Conservation (phyloP, 1,140 invertebrate genomes). For the Tetragnatha versicolor region DNA sequence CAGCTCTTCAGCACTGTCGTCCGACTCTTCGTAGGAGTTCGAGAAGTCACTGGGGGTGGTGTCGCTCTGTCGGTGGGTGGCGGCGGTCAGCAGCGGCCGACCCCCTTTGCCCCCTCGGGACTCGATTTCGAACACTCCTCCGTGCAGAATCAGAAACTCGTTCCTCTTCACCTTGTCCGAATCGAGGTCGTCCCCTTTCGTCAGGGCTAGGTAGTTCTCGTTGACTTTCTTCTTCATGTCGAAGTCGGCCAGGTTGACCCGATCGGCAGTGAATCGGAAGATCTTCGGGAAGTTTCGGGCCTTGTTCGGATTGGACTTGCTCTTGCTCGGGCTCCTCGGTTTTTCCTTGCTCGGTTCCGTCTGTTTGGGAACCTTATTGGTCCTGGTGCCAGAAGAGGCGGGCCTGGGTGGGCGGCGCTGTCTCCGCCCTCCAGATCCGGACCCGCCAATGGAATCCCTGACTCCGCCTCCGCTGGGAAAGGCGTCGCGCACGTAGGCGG, state of each 20-base stretch:
- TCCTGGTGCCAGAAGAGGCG: conserved; percentile 27
- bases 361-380: conserved; percentile 41
- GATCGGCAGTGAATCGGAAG: conserved; percentile 55
- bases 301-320: conserved; percentile 9
- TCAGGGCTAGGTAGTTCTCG: conserved; percentile 68
- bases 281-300: conserved; percentile 55
- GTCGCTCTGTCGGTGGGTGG: not conserved
- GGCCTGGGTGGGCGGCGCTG: conserved; percentile 26
- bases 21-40: no score
- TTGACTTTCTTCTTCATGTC: conserved; percentile 55
- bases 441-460: not conserved
- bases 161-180: conserved; percentile 53
- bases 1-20: no score
- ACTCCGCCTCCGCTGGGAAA: not conserved
- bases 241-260: conserved; percentile 56
- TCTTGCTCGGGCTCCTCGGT: conserved; percentile 7
- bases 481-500: conserved; percentile 29
- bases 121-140: conserved; percentile 56
- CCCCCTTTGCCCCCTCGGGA: no score
- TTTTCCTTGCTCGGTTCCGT: not conserved
- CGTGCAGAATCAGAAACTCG: conserved; percentile 57
- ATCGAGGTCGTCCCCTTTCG: conserved; percentile 54
- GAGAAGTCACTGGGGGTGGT: not conserved
- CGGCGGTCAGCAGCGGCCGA: not conserved
- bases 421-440: not conserved